Evolutionary conservation across 2,888 invertebrate species (phyloP), one percentile per base, ranked within the genome.

Genomic region (Conops quadrifasciatus): DNA sequence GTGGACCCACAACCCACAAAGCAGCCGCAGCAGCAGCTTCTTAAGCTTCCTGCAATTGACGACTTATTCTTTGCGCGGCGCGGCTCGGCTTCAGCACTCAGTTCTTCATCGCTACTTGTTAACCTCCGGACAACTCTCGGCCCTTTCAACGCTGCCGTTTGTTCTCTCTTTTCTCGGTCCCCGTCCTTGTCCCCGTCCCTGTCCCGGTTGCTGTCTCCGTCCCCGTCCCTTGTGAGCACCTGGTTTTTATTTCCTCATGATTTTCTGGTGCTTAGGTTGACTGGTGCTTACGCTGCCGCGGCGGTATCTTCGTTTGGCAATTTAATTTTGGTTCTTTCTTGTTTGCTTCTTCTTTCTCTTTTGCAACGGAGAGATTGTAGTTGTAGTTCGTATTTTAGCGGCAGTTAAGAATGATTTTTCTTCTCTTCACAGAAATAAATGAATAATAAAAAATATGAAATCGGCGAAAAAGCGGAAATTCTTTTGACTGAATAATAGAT

Each of bases 371-470:
- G 5, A 36, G 9, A 9, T 7, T 7, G 36, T 26, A 51, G 26
- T 67, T 67, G 21, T 43, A 49, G 36, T 51, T 60, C 47, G 45
- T n/a, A n/a, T 67, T 59, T 60, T 28, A 67, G 13, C 45, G 59
- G 59, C 59, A 67, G 47, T 60, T 26, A 47, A 58, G 28, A 59
- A 67, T 62, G 16, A 47, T 51, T 65, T 65, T 2, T 43, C 43
- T 30, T 70, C 24, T 65, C 47, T 36, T 47, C 49, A 24, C 43
- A 67, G 59, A 53, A 60, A 60, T 49, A 16, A 49, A 60, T 49
- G 19, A 49, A 56, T 62, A 59, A 63, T 65, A 72, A 62, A 72
- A 72, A 76, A 74, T 72, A 76, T 74, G 72, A 73, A 74, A 74
- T 70, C 69, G 64, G 72, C 69, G 69, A 68, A 19, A 56, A 72